phyloP scores from a whole-genome alignment of 2,888 invertebrate species.

The Polylopha cassiicola region DNA sequence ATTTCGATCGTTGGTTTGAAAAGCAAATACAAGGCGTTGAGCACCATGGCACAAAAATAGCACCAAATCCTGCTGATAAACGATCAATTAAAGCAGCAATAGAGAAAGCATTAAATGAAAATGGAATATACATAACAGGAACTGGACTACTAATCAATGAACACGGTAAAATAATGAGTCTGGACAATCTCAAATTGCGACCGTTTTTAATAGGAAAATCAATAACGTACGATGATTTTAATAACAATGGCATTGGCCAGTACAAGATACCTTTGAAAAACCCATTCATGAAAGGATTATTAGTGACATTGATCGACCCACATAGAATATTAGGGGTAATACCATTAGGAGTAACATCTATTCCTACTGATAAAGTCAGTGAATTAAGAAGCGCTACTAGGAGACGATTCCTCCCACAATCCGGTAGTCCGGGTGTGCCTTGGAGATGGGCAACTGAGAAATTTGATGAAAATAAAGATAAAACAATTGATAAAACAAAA shows the following conservation, averaged over 20 bases:
- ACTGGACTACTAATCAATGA: constrained; percentile 36
- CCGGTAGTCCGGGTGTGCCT: too few relatives aligned
- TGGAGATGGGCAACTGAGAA: too few relatives aligned
- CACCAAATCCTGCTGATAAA: constrained; percentile 29
- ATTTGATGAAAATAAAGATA: too few relatives aligned
- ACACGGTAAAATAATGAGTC: constrained; percentile 34
- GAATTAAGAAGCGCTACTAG: constrained; percentile 1
- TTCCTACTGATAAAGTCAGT: neutral
- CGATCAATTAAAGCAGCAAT: constrained; percentile 34
- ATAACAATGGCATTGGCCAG: constrained; percentile 13
- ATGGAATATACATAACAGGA: constrained; percentile 34
- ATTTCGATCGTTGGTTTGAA: constrained; percentile 40
- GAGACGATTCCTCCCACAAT: too few relatives aligned
- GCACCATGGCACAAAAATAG: constrained; percentile 21
- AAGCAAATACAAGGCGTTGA: constrained; percentile 35
- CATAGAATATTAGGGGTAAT: constrained; percentile 47
- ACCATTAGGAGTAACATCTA: constrained; percentile 37
- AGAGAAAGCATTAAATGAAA: constrained; percentile 36
- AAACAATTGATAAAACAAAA: too few relatives aligned
- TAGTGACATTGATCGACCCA: constrained; percentile 40
- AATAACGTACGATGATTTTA: constrained; percentile 28
- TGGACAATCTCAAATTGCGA: constrained; percentile 39
- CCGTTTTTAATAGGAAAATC: constrained; percentile 47
- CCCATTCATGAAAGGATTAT: constrained; percentile 42
- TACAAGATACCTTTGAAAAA: constrained; percentile 26